Conservation (phyloP, 2,113 vertebrate genomes). For the Sorex araneus region DNA sequence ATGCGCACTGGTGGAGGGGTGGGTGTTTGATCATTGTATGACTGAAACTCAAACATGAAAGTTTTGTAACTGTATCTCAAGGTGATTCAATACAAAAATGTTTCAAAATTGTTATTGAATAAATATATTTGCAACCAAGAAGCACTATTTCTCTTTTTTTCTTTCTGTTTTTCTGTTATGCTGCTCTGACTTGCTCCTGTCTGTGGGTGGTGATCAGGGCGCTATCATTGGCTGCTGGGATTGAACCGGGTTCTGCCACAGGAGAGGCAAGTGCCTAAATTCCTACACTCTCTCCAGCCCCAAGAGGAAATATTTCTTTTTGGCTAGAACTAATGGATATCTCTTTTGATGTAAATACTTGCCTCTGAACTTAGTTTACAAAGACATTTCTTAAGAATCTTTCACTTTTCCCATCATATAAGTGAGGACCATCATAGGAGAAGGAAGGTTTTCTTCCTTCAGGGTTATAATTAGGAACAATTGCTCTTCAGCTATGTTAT, state of each 20-base stretch:
- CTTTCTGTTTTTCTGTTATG: too few relatives aligned
- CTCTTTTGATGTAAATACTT: neutral
- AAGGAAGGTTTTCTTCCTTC: neutral
- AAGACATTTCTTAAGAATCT: neutral
- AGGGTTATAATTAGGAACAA: neutral
- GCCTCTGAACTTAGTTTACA: neutral
- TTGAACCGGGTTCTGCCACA: neutral
- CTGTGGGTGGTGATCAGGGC: too few relatives aligned
- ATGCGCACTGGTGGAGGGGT: too few relatives aligned
- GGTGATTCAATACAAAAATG: neutral
- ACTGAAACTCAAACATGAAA: too few relatives aligned
- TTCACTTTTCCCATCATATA: slow-evolving; percentile 14
- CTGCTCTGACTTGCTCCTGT: too few relatives aligned
- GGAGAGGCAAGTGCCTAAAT: neutral
- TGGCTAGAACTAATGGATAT: neutral
- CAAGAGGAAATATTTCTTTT: neutral
- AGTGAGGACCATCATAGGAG: neutral
- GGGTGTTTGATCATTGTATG: too few relatives aligned
- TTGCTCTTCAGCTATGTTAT: neutral
- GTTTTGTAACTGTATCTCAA: too few relatives aligned
- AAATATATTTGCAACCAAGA: slow-evolving; percentile 21
- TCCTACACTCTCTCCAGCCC: neutral
- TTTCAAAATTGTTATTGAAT: slow-evolving; percentile 45
- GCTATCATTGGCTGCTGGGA: too few relatives aligned
- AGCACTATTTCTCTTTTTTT: neutral